Conservation (phyloP, 2,113 vertebrate species). For the Atherinomorus stipes region DNA sequence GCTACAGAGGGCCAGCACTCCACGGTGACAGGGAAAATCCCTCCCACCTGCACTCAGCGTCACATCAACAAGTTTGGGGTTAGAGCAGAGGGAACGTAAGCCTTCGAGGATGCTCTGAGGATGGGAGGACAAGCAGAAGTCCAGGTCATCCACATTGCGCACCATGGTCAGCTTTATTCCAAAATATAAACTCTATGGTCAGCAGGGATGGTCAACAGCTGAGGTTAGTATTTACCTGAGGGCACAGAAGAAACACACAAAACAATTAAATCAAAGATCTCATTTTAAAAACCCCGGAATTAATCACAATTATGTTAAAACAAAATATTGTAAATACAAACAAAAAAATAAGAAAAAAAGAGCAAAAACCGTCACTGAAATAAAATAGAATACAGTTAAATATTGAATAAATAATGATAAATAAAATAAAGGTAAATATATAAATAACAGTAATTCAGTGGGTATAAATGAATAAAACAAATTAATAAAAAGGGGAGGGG, state of each 20-base stretch:
- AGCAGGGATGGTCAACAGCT: slow-evolving; percentile 12
- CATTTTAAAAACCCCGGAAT: too few relatives aligned
- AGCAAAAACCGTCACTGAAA: too few relatives aligned
- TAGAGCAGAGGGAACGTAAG: slow-evolving; percentile 85
- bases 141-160: slow-evolving; percentile 92
- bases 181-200: slow-evolving; percentile 23
- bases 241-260: neutral
- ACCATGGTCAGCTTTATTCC: slow-evolving; percentile 85
- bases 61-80: slow-evolving; percentile 91
- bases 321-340: too few relatives aligned
- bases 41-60: slow-evolving; percentile 84
- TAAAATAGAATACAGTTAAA: too few relatives aligned
- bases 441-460: too few relatives aligned
- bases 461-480: too few relatives aligned
- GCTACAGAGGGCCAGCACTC: slow-evolving; percentile 94
- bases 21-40: slow-evolving; percentile 95
- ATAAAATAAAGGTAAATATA: too few relatives aligned
- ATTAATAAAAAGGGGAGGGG: too few relatives aligned
- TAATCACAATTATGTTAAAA: too few relatives aligned
- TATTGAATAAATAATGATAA: too few relatives aligned
- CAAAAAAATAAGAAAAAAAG: too few relatives aligned
- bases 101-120: slow-evolving; percentile 92
- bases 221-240: slow-evolving; percentile 58
- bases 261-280: neutral
- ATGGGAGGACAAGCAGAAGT: slow-evolving; percentile 93